A percentile compares a stretch with the other conserved stretches of the same genome.
Conservation (phyloP, 2,113 vertebrate species). For the Cochlearius cochlearius region DNA sequence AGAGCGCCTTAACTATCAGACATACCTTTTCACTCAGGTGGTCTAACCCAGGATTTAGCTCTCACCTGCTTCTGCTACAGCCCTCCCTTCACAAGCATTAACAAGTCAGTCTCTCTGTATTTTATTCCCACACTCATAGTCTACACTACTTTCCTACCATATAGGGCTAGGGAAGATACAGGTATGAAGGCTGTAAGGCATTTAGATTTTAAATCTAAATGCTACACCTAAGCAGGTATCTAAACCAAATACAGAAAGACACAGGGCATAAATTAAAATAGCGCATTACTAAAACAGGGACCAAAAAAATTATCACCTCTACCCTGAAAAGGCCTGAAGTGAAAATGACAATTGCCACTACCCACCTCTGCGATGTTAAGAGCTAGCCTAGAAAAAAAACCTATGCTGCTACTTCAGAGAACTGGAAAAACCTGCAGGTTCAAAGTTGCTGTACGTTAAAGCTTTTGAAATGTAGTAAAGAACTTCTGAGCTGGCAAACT, state of each 20-base stretch:
- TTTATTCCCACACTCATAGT: not conserved
- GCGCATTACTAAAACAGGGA: not conserved
- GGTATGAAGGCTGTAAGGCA: not conserved
- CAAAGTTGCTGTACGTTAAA: not conserved
- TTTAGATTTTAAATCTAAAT: not conserved
- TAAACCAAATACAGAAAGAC: not conserved
- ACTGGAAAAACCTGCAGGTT: conserved; percentile 25
- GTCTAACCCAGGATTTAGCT: not conserved
- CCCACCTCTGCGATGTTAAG: not conserved
- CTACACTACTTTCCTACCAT: not conserved
- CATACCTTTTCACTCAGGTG: not conserved
- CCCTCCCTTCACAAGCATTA: not conserved
- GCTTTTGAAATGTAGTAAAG: not conserved
- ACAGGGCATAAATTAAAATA: not conserved
- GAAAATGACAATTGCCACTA: not conserved
- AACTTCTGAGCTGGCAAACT: not conserved
- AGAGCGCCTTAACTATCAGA: not conserved
- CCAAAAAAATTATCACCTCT: not conserved
- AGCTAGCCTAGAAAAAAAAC: not conserved
- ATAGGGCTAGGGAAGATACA: not conserved
- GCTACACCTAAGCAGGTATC: not conserved
- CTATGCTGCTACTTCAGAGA: not conserved
- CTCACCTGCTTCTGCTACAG: not conserved
- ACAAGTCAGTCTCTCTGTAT: not conserved
- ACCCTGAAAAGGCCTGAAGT: not conserved